Conservation (phyloP, 2,113 vertebrate genomes). For the Albula glossodonta region DNA sequence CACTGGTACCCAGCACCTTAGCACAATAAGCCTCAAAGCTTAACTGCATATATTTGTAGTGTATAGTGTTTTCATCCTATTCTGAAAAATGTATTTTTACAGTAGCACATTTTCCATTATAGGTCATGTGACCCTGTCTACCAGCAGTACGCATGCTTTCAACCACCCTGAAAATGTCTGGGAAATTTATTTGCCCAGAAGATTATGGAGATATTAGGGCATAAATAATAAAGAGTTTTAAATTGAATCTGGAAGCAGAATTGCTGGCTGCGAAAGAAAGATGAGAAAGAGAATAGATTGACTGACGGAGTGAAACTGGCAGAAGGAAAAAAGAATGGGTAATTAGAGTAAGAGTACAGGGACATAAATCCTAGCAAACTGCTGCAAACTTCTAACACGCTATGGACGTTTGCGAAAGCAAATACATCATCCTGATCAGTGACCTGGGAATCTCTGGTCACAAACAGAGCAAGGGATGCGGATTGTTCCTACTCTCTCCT, state of each 20-base stretch:
- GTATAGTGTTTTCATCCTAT: not conserved
- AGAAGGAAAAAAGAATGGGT: not conserved
- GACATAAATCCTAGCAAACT: not conserved
- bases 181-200: not conserved
- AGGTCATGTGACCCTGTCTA: not conserved
- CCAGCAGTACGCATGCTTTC: not conserved
- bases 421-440: not conserved
- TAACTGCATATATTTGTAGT: not conserved
- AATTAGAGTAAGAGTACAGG: not conserved
- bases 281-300: not conserved
- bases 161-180: not conserved
- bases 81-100: not conserved
- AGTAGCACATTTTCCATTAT: not conserved
- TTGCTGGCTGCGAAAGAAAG: not conserved
- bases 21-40: not conserved
- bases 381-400: not conserved
- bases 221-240: conserved; percentile 10
- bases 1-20: not conserved
- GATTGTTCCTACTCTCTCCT: not conserved
- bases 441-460: not conserved
- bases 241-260: not conserved
- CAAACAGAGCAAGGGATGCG: too few species aligned
- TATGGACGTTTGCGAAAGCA: not conserved
- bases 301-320: not conserved
- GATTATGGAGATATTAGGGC: not conserved